A percentile compares a stretch with the other conserved stretches of the same genome.
Evolutionary conservation across 2,113 vertebrate genomes (phyloP).

Genomic region (Apodemus sylvaticus): DNA sequence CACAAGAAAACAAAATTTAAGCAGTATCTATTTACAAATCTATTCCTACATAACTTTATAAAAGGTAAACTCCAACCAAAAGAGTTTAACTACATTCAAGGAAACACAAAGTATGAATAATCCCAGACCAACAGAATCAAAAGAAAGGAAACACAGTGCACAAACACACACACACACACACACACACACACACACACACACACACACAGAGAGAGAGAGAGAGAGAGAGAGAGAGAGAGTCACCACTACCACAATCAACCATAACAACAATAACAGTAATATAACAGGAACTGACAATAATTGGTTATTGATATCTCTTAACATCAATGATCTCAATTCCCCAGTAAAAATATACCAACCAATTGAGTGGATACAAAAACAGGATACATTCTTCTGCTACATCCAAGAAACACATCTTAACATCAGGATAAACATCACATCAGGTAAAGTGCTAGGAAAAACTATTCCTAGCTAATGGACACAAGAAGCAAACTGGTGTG

Average conservation of each 20-base stretch:
- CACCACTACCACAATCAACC: neutral
- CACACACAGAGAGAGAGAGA: too few species aligned
- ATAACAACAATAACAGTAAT: neutral
- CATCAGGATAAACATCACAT: neutral
- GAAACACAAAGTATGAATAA: neutral
- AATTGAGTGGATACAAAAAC: too few species aligned
- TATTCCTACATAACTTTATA: neutral
- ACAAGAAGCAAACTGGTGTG: neutral
- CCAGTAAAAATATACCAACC: neutral
- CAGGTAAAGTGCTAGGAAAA: neutral
- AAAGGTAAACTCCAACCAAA: neutral
- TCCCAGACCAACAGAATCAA: neutral
- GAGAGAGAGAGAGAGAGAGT: too few species aligned
- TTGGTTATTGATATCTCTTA: neutral
- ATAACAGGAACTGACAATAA: neutral
- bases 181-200: neutral
- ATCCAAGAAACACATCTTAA: neutral
- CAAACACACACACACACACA: neutral
- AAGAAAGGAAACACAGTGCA: neutral
- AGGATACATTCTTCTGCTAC: neutral
- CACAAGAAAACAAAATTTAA: neutral
- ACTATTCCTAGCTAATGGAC: neutral
- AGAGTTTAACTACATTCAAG: neutral
- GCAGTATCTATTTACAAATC: neutral
- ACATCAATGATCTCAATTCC: neutral